Base-by-base conservation (phyloP, 2,797 vertebrate species). In the Coregonus suidteri region DNA sequence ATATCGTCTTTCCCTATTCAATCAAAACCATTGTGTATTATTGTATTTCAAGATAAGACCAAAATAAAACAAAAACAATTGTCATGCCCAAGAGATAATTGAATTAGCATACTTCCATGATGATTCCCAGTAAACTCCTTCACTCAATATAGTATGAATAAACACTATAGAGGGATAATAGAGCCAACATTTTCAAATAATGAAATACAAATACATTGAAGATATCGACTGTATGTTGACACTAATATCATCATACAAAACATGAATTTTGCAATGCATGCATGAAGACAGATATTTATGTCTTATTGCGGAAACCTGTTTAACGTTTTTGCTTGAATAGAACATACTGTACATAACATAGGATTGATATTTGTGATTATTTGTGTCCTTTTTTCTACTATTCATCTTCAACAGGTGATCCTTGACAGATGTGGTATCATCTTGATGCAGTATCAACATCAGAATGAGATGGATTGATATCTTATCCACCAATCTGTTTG, bases 381-480 rank as follows among this genome's bases (percentile, higher is more conserved):
- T 25, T 25, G 25, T 25, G 25, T 25, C 25, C 25, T 25, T 25
- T 25, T 25, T 25, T 25, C 25, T 25, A 25, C 11, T 0, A 74
- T 41, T 69, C 67, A 47, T 20, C 69, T 78, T 89, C 81, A 74
- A 76, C 90, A 94, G 91, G 88, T 91, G 82, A 85, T 71, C 85
- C 81, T 0, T 91, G 81, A 91, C 62, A 30, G 79, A 83, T 5
- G 15, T 75, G 9, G 67, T 1, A 51, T 65, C 53, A 13, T 74
- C 78, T 34, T 16, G 47, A 73, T 84, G 59, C 71, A 51, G 54
- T 67, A 74, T 77, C 73, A 14, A 73, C 82, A 16, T 66, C 78
- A 14, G 0, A 20, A 20, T 25, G n/a, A 70, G 52, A 73, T 6
- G 54, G 74, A 84, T 41, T 4, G 37, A 72, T 64, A 56, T 71